These are phyloP conservation scores for Alexandromys fortis DNA, from an alignment of 2,113 vertebrate genomes.

Conservation along the genomic window DNA sequence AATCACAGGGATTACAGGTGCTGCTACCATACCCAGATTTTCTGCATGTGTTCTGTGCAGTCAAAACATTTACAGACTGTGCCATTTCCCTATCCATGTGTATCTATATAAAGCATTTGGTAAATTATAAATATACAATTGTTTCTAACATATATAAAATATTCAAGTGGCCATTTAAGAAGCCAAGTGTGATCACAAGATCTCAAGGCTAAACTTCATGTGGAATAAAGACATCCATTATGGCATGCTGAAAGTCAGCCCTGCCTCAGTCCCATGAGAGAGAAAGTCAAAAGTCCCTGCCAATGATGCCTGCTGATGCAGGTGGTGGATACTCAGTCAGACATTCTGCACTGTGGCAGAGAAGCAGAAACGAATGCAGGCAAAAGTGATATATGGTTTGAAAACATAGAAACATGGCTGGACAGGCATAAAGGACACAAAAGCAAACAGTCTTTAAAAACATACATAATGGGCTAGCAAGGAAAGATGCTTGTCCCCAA, in stretches of 20 bases:
- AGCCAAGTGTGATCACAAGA: neutral
- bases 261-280: slow-evolving; percentile 20
- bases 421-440: slow-evolving; percentile 29
- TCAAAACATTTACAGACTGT: neutral
- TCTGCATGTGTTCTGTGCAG: neutral
- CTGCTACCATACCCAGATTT: neutral
- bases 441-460: slow-evolving; percentile 17
- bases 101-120: neutral
- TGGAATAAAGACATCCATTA: slow-evolving; percentile 8
- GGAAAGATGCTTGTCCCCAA: neutral
- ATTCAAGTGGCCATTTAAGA: neutral
- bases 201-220: slow-evolving; percentile 11
- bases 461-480: neutral
- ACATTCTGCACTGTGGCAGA: slow-evolving; percentile 56
- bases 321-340: slow-evolving; percentile 54
- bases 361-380: slow-evolving; percentile 66
- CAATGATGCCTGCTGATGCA: slow-evolving; percentile 65
- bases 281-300: slow-evolving; percentile 52
- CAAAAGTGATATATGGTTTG: slow-evolving; percentile 58
- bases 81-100: neutral
- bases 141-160: neutral
- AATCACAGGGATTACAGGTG: neutral
- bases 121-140: neutral
- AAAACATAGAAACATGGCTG: slow-evolving; percentile 34
- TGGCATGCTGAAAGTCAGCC: slow-evolving; percentile 3